Base-by-base conservation (phyloP, 2,888 invertebrate genomes). In the Nasonia oneida region DNA sequence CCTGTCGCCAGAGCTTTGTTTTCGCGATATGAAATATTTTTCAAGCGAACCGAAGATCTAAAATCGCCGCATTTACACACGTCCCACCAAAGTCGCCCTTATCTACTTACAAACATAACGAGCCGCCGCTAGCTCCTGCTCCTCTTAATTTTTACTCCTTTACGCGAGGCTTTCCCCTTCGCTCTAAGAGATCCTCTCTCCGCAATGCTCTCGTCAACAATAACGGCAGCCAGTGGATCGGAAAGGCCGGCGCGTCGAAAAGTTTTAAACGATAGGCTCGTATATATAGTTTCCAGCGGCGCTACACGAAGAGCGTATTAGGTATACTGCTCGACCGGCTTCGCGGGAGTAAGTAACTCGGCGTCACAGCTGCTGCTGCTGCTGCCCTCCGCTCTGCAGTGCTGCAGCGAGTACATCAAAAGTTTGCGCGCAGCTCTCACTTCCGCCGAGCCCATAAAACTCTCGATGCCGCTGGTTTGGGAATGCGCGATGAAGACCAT, bases 361-460 rank as follows among this genome's bases (percentile, higher is more conserved):
- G 87, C 88, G 87, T 86, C 87, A 87, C 89, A 88, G 90, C 89
- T 89, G 89, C 89, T 86, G 81, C 77, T 8, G 64, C 64, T 29
- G 64, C 64, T 87, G 86, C 85, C 80, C 87, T 71, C 87, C 88
- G 15, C 50, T 15, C 2, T 42, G 42, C 42, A 42, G 42, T 42
- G 42, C 57, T 57, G 57, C 87, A 87, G 87, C 87, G 89, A 90
- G 90, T 91, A 89, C 90, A 90, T 91, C 89, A 90, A 91, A 91
- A 91, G 90, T 91, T 91, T 87, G 88, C 89, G 57, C n/a, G 57
- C 1, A 57, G 57, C 89, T 89, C 75, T 88, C 81, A 88, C 90
- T 89, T 50, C 89, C 87, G 87, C 87, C 88, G 87, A 89, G 88
- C 88, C 89, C 88, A 88, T 91, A 90, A 91, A 91, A 90, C 88